Percentiles rank a stretch among this genome's conserved stretches.
Conservation (phyloP, 1,140 invertebrate genomes). For the Vollenhovia emeryi region DNA sequence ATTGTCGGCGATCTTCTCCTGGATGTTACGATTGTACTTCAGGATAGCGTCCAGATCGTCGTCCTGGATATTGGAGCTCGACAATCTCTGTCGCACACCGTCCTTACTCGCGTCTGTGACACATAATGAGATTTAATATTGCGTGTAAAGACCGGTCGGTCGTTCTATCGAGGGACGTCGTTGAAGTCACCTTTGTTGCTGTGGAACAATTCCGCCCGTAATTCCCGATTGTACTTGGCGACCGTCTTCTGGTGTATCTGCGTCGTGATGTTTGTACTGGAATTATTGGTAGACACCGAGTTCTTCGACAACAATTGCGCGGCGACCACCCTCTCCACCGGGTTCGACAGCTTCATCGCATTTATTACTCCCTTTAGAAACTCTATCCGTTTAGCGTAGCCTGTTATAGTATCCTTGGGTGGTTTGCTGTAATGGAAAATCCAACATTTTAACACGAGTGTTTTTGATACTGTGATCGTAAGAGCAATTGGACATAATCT, state of each 20-base stretch:
- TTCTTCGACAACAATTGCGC: conserved; percentile 80
- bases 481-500: neutral
- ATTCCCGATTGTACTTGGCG: conserved; percentile 90
- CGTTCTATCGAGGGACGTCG: neutral
- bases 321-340: conserved; percentile 88
- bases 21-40: conserved; percentile 94
- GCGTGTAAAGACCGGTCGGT: neutral
- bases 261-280: conserved; percentile 85
- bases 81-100: conserved; percentile 77
- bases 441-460: neutral
- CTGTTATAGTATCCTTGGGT: conserved; percentile 87
- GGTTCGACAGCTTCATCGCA: conserved; percentile 88
- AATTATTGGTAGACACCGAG: conserved; percentile 68
- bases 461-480: neutral
- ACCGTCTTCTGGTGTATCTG: conserved; percentile 93
- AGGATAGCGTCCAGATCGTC: conserved; percentile 93
- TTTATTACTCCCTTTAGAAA: conserved; percentile 90
- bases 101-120: conserved; percentile 65
- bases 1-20: conserved; percentile 96
- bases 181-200: conserved; percentile 82
- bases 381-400: conserved; percentile 88
- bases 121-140: neutral
- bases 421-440: conserved; percentile 87
- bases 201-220: conserved; percentile 89
- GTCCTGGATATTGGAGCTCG: conserved; percentile 74